Evolutionary conservation across 2,797 vertebrate species (phyloP).

Genomic region (Spea hammondii): DNA sequence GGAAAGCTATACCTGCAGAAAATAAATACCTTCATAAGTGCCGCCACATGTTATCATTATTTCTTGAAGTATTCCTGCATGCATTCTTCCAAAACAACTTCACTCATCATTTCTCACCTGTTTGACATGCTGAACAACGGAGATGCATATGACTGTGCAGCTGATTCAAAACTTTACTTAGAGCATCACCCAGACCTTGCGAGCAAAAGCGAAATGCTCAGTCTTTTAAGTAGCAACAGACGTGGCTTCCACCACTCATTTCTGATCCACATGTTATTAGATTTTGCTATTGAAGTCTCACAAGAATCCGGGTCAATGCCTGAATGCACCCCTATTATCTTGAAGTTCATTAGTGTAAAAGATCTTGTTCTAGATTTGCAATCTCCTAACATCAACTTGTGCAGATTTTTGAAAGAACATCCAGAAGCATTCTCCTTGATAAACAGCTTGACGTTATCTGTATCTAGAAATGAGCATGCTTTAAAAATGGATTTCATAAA

Average conservation of each 20-base stretch:
- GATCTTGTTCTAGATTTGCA: not conserved
- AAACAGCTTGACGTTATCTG: not conserved
- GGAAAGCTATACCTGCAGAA: conserved; percentile 56
- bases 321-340: conserved; percentile 28
- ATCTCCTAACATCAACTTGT: not conserved
- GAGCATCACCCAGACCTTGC: conserved; percentile 28
- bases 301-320: conserved; percentile 7
- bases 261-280: conserved; percentile 15
- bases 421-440: conserved; percentile 43
- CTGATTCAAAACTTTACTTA: not conserved
- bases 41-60: conserved; percentile 6
- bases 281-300: conserved; percentile 2
- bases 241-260: not conserved
- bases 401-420: conserved; percentile 22
- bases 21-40: conserved; percentile 54
- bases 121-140: conserved; percentile 50
- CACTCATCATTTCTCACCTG: conserved; percentile 56
- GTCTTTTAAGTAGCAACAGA: not conserved
- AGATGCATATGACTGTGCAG: conserved; percentile 39
- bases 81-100: conserved; percentile 49
- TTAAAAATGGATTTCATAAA: not conserved
- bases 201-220: not conserved
- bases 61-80: conserved; percentile 50
- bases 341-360: conserved; percentile 40
- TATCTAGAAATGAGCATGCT: not conserved